Conservation (phyloP, 2,113 vertebrate species). For the Caracal caracal region DNA sequence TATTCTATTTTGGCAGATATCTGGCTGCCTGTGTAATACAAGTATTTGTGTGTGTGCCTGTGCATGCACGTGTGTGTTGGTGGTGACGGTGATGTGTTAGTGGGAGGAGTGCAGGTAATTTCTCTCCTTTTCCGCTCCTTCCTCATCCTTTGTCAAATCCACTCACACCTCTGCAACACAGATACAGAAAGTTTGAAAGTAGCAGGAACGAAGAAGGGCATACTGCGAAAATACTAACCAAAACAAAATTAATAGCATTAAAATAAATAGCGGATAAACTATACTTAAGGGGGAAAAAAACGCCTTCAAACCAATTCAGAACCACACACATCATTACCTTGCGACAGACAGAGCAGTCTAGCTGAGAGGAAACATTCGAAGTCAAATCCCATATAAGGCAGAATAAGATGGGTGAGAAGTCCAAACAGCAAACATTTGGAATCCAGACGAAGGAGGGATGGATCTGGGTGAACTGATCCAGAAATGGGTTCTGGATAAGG, state of each 20-base stretch:
- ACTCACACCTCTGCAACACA: slow-evolving; percentile 44
- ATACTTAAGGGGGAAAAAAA: neutral
- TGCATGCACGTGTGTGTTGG: neutral
- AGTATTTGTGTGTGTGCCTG: neutral
- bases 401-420: neutral
- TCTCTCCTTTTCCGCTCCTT: neutral
- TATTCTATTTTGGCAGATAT: neutral
- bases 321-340: neutral
- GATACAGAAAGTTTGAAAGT: neutral
- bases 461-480: neutral
- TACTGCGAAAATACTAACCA: neutral
- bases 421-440: neutral
- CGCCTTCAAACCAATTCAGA: neutral
- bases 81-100: neutral
- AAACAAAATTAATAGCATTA: neutral
- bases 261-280: slow-evolving; percentile 31
- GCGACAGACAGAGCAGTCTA: neutral
- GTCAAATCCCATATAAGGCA: neutral
- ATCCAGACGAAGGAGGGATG: fast-evolving
- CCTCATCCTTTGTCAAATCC: slow-evolving; percentile 14
- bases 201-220: slow-evolving; percentile 1
- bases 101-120: neutral
- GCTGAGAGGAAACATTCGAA: neutral
- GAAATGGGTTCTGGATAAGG: neutral
- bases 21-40: neutral